Percentiles rank a stretch among this genome's conserved stretches.
phyloP scores from a whole-genome alignment of 2,797 vertebrate species.

The Hydrocynus forskahlii region DNA sequence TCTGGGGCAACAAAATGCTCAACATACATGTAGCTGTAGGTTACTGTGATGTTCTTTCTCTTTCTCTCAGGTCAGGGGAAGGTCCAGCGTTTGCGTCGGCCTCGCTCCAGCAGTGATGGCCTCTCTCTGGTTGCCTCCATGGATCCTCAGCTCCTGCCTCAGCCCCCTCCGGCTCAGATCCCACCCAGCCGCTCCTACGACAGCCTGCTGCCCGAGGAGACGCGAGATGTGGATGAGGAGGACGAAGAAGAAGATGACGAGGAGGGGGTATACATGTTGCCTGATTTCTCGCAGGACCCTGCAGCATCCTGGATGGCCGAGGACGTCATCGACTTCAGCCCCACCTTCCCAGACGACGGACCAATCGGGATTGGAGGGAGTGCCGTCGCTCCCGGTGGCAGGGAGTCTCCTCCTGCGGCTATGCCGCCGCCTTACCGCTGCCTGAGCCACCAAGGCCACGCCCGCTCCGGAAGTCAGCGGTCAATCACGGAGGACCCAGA shows the following conservation, averaged over 20 bases:
- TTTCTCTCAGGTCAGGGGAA: constrained; percentile 68
- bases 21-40: too few species aligned
- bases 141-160: constrained; percentile 57
- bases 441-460: constrained; percentile 67
- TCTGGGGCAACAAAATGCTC: too few species aligned
- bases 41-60: background rate
- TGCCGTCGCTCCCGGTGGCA: constrained; percentile 44
- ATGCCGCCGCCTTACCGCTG: constrained; percentile 76
- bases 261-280: constrained; percentile 71
- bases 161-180: constrained; percentile 62
- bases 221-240: constrained; percentile 48
- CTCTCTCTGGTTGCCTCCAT: constrained; percentile 74
- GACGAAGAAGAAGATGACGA: constrained; percentile 63
- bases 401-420: constrained; percentile 59
- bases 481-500: constrained; percentile 70
- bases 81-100: constrained; percentile 74
- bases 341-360: constrained; percentile 71
- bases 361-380: constrained; percentile 67
- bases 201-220: constrained; percentile 70
- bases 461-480: constrained; percentile 62
- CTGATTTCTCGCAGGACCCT: constrained; percentile 67
- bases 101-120: constrained; percentile 81
- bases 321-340: constrained; percentile 78
- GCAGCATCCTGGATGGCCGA: constrained; percentile 69
- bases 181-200: constrained; percentile 76